Conservation (phyloP, 2,888 invertebrate species). For the Prostheceraeus crozeri region DNA sequence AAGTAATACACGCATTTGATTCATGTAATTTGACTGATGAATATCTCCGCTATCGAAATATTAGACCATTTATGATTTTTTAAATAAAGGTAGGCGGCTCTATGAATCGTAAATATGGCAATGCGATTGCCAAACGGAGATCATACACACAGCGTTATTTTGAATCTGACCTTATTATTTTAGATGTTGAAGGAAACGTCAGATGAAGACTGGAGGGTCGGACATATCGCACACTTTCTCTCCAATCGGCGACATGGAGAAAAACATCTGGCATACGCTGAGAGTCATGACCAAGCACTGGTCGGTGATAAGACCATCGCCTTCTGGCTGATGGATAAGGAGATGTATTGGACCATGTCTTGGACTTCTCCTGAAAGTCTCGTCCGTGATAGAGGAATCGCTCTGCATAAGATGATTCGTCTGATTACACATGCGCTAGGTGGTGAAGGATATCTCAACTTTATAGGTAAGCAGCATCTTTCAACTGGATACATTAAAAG, state of each 20-base stretch:
- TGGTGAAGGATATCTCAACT: conserved; percentile 97
- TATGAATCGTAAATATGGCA: no score
- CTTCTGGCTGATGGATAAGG: conserved; percentile 98
- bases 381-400: conserved; percentile 80
- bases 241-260: conserved; percentile 94
- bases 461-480: conserved; percentile 67
- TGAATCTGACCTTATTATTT: no score
- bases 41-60: no score
- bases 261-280: conserved; percentile 89
- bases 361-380: conserved; percentile 57
- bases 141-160: no score
- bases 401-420: conserved; percentile 91
- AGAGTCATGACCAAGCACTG: conserved; percentile 94
- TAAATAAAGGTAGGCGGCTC: no score
- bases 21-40: no score
- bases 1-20: no score
- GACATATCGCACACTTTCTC: conserved; percentile 79
- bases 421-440: conserved; percentile 85
- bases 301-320: conserved; percentile 98
- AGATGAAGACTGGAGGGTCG: conserved; percentile 91
- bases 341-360: conserved; percentile 96
- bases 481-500: neutral
- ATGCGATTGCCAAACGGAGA: no score
- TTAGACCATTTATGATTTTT: no score
- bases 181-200: conserved; percentile 58